Evolutionary conservation across 35 echinoderm and acorn worm species (phyloP).

Genomic region (Stichopus chloronotus): DNA sequence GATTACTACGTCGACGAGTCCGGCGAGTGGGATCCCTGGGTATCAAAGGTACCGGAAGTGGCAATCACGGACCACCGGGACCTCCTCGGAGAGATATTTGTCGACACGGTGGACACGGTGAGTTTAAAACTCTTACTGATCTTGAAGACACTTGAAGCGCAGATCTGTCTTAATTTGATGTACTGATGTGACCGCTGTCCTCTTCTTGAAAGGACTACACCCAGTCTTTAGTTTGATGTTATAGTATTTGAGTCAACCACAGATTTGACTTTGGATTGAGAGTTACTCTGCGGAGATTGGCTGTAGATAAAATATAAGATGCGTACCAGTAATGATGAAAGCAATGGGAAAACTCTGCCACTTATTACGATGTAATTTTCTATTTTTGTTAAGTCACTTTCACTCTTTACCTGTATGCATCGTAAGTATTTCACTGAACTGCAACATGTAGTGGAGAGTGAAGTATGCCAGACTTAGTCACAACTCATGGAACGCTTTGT

Average conservation of each 20-base stretch:
- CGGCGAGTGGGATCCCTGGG: constrained; percentile 98
- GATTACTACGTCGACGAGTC: constrained; percentile 99
- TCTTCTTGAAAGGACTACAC: not conserved
- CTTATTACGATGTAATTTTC: too few relatives aligned
- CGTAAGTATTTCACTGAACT: too few relatives aligned
- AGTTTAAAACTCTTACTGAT: not conserved
- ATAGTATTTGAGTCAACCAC: not conserved
- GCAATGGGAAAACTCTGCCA: too few relatives aligned
- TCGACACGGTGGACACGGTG: constrained; percentile 98
- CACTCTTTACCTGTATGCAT: too few relatives aligned
- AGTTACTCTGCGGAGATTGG: too few relatives aligned
- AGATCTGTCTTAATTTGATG: not conserved
- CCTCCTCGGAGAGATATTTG: constrained; percentile 91
- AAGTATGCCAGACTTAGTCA: too few relatives aligned
- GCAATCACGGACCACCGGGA: constrained; percentile 84
- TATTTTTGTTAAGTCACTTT: too few relatives aligned
- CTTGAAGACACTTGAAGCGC: not conserved
- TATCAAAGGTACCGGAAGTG: constrained; percentile 90
- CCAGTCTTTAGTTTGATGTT: not conserved
- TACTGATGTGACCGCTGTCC: not conserved
- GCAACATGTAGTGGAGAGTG: too few relatives aligned
- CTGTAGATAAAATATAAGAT: too few relatives aligned
- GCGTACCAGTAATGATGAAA: too few relatives aligned
- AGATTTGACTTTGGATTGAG: too few relatives aligned
- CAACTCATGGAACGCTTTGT: too few relatives aligned